Evolutionary conservation across 2,797 vertebrate species (phyloP), one percentile per base, ranked within the genome.

Genomic region (Lepilemur septentrionalis): DNA sequence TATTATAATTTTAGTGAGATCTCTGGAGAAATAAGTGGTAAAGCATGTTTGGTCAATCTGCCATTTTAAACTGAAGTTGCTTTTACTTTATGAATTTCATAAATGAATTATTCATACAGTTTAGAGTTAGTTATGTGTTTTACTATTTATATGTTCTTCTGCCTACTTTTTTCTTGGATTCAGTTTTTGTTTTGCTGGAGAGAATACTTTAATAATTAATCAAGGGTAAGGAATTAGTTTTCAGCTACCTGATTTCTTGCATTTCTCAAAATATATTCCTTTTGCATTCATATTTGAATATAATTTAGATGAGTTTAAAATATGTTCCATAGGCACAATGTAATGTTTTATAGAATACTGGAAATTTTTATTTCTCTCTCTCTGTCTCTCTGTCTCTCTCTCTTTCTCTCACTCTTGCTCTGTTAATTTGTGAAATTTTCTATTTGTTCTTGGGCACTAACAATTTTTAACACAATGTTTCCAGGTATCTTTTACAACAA

Each of bases 181-280:
- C 43, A 63, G 12, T n/a, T 85, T 90, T 90, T 82, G 25, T 91
- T 95, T 83, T 82, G 50, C 61, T 69, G 43, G 70, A 78, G 76
- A 82, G 22, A 25, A 46, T 83, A 73, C 76, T 87, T 94, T 83
- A 96, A 91, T 93, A 87, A 90, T 89, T 94, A 90, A 89, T 83
- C 43, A 85, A 85, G 35, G 65, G 48, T 11, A 89, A 85, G 14
- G 11, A 88, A 67, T 93, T 48, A 83, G 30, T 65, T 95, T 95
- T 85, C 65, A 63, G n/a, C 8, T 52, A 87, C 30, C 14, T 52
- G 32, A 94, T 87, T 83, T 79, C 48, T 87, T 83, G 22, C 69
- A 69, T 63, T 78, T 81, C 43, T 81, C 23, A 95, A 84, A 75
- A 48, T 84, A 7, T 84, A 73, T 84, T 93, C 67, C 22, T 82